Base-by-base conservation (phyloP, 2,797 vertebrate species). In the Melanotaenia maccullochi region DNA sequence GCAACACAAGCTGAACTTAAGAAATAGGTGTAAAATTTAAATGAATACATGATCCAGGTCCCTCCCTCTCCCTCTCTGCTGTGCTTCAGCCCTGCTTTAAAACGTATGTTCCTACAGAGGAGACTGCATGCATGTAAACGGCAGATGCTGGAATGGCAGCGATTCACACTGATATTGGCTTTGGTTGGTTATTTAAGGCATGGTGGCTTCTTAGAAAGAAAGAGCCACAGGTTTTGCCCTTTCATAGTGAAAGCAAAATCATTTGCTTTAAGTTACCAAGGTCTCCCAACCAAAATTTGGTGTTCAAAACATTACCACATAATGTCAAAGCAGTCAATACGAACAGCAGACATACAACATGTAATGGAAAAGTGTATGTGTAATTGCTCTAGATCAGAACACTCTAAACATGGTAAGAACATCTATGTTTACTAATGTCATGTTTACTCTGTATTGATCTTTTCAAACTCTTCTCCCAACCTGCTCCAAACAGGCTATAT, bases 401-500 rank as follows among this genome's bases (percentile, higher is more conserved):
- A 35, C 20, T 42, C 20, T 11, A 49, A 16, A 24, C 25, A 52
- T 9, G 16, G 35, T 51, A 24, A 70, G 65, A 33, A 71, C 20
- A 52, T 78, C 18, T 67, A 4, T 72, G 62, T 47, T 59, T 65
- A 74, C 78, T 76, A 57, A 71, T 75, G 76, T 60, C 42, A 20
- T 66, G 42, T 55, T 67, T 58, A 56, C 54, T 32, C 51, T 35
- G 14, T 69, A 83, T 79, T 32, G 84, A 87, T 82, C 73, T 36
- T 1, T 59, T 75, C 0, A 64, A 65, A 79, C 77, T 51, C 25
- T 13, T 75, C 67, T 76, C n/a, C 40, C 28, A 32, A 40, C 47
- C 24, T 60, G 54, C 75, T 66, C 58, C 64, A 57, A 82, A 70
- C 71, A 63, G 60, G 62, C 74, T 42, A 61, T 73, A 83, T 82